Percentiles rank a stretch among this genome's conserved stretches.
Conservation (phyloP, 2,797 vertebrate species). For the Enteromius unitaeniatus region DNA sequence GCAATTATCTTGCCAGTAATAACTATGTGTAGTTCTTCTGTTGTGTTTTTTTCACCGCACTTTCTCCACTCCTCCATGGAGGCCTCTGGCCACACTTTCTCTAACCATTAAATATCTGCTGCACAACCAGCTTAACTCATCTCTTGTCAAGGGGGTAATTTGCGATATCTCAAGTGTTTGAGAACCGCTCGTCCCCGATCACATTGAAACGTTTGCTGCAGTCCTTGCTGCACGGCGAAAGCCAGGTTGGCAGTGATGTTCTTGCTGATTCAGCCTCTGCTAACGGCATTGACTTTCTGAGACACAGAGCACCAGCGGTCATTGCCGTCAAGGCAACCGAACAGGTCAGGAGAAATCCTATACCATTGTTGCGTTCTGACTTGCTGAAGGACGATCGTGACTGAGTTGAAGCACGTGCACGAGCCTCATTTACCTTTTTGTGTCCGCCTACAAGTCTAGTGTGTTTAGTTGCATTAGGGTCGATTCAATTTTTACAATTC, state of each 20-base stretch:
- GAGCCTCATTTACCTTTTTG: not conserved
- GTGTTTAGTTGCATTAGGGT: not conserved
- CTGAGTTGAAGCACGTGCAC: conserved; percentile 28
- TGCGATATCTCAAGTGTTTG: conserved; percentile 23
- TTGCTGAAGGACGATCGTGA: conserved; percentile 76
- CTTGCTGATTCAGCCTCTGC: conserved; percentile 79
- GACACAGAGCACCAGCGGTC: conserved; percentile 66
- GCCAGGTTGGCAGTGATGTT: conserved; percentile 62
- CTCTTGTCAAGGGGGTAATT: not conserved
- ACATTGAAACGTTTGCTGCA: conserved; percentile 40
- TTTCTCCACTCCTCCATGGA: conserved; percentile 15
- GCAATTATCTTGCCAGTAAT: not conserved
- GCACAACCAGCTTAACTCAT: not conserved
- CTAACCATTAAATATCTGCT: not conserved
- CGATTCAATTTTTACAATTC: not conserved
- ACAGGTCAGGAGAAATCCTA: conserved; percentile 73
- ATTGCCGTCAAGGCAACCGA: conserved; percentile 63
- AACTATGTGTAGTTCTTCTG: not conserved
- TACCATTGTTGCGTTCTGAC: conserved; percentile 67
- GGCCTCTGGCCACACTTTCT: not conserved
- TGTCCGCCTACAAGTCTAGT: not conserved
- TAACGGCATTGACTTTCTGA: conserved; percentile 72
- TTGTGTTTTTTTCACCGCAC: conserved; percentile 26
- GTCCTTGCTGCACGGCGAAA: conserved; percentile 54
- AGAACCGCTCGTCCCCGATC: not conserved